A percentile compares a stretch with the other conserved stretches of the same genome.
Evolutionary conservation across 2,888 invertebrate genomes (phyloP).

Genomic region (Eurytoma californica): DNA sequence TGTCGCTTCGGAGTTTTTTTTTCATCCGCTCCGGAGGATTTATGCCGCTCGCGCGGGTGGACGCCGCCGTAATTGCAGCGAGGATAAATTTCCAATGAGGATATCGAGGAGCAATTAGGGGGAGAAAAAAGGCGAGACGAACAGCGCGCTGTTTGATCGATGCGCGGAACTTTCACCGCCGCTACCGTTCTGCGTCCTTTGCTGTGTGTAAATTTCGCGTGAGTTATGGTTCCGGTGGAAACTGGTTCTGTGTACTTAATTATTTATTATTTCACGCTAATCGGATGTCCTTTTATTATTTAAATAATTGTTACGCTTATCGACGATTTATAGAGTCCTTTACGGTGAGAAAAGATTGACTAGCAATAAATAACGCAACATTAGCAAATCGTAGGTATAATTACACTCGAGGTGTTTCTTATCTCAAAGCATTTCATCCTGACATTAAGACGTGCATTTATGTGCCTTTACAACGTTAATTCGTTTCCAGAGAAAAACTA

Average conservation of each 20-base stretch:
- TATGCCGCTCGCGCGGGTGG: too few species aligned
- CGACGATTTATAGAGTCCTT: background rate
- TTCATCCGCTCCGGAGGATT: too few species aligned
- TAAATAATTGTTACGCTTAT: background rate
- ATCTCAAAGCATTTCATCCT: too few species aligned
- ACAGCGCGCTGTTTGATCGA: conserved; percentile 16
- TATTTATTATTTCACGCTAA: conserved; percentile 21
- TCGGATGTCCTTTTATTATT: background rate
- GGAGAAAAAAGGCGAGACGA: background rate
- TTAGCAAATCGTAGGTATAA: background rate
- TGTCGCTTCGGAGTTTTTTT: too few species aligned
- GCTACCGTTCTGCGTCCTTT: conserved; percentile 1
- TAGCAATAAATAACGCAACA: background rate
- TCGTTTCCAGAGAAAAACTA: too few species aligned
- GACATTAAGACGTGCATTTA: too few species aligned
- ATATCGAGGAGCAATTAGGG: background rate
- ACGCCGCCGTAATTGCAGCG: background rate
- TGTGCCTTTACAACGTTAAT: too few species aligned
- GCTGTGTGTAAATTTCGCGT: conserved; percentile 29
- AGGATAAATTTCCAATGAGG: background rate
- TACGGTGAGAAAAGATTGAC: background rate
- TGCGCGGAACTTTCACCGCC: conserved; percentile 13
- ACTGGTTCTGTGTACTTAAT: conserved; percentile 1
- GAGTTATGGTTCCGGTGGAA: conserved; percentile 19
- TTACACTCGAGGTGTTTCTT: too few species aligned